phyloP scores from a whole-genome alignment of 92 coral and sea anemone genomes.

The Epizoanthus stellaris region DNA sequence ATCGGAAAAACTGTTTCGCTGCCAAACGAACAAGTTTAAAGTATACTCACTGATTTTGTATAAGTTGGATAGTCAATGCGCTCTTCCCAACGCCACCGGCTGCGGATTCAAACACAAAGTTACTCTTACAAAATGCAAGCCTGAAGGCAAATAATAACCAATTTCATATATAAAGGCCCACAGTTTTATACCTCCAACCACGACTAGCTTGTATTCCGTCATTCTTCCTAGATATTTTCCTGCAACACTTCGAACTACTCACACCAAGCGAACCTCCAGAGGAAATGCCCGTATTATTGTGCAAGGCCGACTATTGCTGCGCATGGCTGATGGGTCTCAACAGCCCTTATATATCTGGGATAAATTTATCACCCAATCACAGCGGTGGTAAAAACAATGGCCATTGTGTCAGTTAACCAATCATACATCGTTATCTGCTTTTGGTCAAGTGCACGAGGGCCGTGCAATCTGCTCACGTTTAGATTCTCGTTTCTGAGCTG shows the following conservation, averaged over 20 bases:
- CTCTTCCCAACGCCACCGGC: slow-evolving; percentile 99
- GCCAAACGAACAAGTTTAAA: slow-evolving; percentile 5
- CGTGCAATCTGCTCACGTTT: background rate
- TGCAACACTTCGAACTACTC: slow-evolving; percentile 42
- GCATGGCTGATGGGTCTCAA: slow-evolving; percentile 61
- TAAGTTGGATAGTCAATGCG: slow-evolving; percentile 96
- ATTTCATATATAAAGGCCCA: background rate
- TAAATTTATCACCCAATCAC: slow-evolving; percentile 95
- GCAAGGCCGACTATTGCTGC: slow-evolving; percentile 72
- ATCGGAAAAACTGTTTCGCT: background rate
- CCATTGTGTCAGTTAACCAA: slow-evolving; percentile 55
- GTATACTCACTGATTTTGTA: slow-evolving; percentile 99
- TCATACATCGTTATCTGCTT: slow-evolving; percentile 27
- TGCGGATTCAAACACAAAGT: slow-evolving; percentile 53
- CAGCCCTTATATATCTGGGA: slow-evolving; percentile 63
- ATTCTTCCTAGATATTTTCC: slow-evolving; percentile 47
- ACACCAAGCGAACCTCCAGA: slow-evolving; percentile 18
- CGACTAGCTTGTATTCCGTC: slow-evolving; percentile 98
- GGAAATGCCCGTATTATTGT: slow-evolving; percentile 69
- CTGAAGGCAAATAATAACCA: background rate
- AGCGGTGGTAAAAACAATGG: slow-evolving; percentile 39
- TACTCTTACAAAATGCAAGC: background rate
- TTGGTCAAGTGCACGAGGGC: background rate
- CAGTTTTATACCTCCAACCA: slow-evolving; percentile 86
- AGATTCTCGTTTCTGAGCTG: slow-evolving; percentile 5